Evolutionary conservation across 2,888 invertebrate genomes (phyloP).

Genomic region (Microdon myrmicae): DNA sequence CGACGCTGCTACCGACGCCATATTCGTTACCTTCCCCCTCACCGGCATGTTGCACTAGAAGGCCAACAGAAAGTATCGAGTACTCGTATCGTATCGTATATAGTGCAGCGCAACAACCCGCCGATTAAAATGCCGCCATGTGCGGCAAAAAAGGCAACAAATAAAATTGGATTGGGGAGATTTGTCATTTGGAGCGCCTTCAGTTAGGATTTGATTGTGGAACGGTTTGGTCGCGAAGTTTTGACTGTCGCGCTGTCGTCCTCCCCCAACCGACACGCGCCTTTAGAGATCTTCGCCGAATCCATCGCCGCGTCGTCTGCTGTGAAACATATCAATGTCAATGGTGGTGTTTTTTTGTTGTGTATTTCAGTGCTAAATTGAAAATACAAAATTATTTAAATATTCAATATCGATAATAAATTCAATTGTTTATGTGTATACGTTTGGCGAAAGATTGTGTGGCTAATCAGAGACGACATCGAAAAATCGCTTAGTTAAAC

Average conservation of each 20-base stretch:
- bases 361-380: no score
- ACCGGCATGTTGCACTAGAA: slow-evolving; percentile 19
- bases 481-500: no score
- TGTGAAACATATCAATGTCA: slow-evolving; percentile 26
- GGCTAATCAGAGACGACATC: no score
- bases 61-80: slow-evolving; percentile 30
- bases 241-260: slow-evolving; percentile 17
- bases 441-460: slow-evolving; percentile 5
- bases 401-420: no score
- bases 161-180: slow-evolving; percentile 39
- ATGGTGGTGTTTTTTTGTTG: slow-evolving; percentile 15
- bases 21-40: not conserved
- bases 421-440: slow-evolving; percentile 19
- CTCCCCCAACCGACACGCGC: slow-evolving; percentile 21
- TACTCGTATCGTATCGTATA: slow-evolving; percentile 11
- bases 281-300: not conserved
- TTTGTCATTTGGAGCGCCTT: slow-evolving; percentile 53
- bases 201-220: slow-evolving; percentile 63
- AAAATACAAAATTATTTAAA: no score
- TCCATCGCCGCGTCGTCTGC: slow-evolving; percentile 7
- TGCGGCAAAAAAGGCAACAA: slow-evolving; percentile 40
- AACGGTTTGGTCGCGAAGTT: slow-evolving; percentile 57
- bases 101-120: slow-evolving; percentile 8
- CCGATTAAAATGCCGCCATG: slow-evolving; percentile 49
- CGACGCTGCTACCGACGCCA: slow-evolving; percentile 17